Evolutionary conservation across 2,797 vertebrate genomes (phyloP), one percentile per base, ranked within the genome.

Genomic region (Acanthis flammea): DNA sequence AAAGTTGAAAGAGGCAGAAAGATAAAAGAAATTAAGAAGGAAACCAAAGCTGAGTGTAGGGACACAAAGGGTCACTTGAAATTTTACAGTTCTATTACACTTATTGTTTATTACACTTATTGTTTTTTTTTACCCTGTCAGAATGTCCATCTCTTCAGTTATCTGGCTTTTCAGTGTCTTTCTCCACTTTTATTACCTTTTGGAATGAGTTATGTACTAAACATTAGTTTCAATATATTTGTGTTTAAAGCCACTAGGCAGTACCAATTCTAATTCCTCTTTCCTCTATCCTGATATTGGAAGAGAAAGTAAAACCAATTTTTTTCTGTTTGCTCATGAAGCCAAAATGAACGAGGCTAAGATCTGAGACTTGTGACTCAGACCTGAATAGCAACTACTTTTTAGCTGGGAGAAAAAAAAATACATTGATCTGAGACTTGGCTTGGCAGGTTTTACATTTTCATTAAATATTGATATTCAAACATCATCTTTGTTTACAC

Each of bases 391-490:
- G 4, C 74, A 93, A 33, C 47, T 87, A 21, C 17, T 57, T 92
- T 93, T 87, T 85, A 92, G 14, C 44, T 86, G 65, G 58, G 25
- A 60, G 48, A 88, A 76, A 54, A 71, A 67, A 80, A 74, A 74
- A 30, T 1, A 11, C 67, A 86, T 50, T 93, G 77, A 94, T 95
- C 75, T 93, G 74, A 96, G 86, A 84, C 81, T 86, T 93, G 50
- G 39, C 50, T 90, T 94, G 84, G 60, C 90, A 76, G 63, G 63
- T 95, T 95, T 96, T 96, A 85, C 79, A 95, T 95, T 93, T 94
- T 91, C 85, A 96, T 97, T 91, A 95, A 96, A 94, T 96, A 96
- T 91, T 96, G 53, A 96, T 94, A 65, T 23, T 77, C 66, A 92
- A 57, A 93, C 75, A 87, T 90, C 83, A 95, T 93, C 86, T 95